Evolutionary conservation across 2,113 vertebrate genomes (phyloP).

Genomic region (Plectropomus leopardus): DNA sequence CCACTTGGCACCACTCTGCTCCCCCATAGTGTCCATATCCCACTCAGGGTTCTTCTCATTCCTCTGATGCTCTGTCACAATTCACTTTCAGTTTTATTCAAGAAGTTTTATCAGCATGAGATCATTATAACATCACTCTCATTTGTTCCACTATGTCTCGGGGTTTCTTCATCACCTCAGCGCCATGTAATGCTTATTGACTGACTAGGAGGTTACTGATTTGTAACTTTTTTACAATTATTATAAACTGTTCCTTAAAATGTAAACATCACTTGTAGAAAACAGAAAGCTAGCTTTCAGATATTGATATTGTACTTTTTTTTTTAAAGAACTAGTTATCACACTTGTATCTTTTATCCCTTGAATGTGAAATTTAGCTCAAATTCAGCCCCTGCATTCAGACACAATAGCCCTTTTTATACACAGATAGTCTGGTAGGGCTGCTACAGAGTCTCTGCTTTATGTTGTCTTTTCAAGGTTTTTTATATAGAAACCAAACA

Average conservation of each 20-base stretch:
- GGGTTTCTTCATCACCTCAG: background rate
- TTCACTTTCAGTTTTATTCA: slow-evolving; percentile 39
- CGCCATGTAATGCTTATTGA: background rate
- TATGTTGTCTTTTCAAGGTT: no score
- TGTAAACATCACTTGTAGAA: background rate
- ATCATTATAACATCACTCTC: slow-evolving; percentile 9
- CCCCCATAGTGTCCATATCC: slow-evolving; percentile 50
- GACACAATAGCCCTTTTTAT: no score
- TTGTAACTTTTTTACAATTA: background rate
- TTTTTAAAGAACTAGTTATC: background rate
- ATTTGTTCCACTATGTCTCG: slow-evolving; percentile 1
- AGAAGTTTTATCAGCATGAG: slow-evolving; percentile 24
- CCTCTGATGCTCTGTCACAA: slow-evolving; percentile 22
- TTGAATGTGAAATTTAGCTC: background rate
- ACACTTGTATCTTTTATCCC: background rate
- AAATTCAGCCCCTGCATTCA: background rate
- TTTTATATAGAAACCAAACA: no score
- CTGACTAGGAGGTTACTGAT: background rate
- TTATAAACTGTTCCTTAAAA: background rate
- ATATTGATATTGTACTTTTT: background rate
- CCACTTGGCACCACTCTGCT: slow-evolving; percentile 81
- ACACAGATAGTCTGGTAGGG: no score
- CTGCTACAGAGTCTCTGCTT: no score
- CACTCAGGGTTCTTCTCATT: slow-evolving; percentile 54
- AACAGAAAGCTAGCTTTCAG: background rate